phyloP scores from a whole-genome alignment of 2,888 invertebrate genomes.

The Spodoptera exigua region DNA sequence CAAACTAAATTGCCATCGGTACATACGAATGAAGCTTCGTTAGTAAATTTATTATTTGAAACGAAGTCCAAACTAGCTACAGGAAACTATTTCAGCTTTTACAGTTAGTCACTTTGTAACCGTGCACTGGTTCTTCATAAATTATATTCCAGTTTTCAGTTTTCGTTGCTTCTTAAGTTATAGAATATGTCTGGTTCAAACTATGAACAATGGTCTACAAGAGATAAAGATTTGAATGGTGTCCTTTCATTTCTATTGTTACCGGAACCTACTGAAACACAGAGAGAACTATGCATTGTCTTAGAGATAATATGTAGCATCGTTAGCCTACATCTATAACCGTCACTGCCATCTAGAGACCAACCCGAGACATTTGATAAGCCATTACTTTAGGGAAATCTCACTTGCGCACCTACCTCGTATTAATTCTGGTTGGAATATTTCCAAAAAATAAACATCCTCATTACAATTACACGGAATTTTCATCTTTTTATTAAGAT shows the following conservation, averaged over 20 bases:
- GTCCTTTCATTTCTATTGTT: no score
- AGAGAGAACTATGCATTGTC: no score
- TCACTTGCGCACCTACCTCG: no score
- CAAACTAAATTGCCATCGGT: constrained; percentile 47
- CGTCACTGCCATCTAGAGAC: no score
- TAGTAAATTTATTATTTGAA: constrained; percentile 46
- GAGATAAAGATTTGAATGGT: constrained; percentile 4
- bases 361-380: no score
- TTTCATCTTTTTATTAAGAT: constrained; percentile 8
- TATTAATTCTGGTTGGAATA: no score
- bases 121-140: constrained; percentile 6
- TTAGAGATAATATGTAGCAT: no score
- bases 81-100: constrained; percentile 30
- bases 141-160: constrained; percentile 24
- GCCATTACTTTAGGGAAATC: no score
- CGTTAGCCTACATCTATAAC: no score
- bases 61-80: constrained; percentile 24
- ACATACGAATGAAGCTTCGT: constrained; percentile 45
- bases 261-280: no score
- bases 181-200: constrained; percentile 33
- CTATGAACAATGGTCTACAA: constrained; percentile 24
- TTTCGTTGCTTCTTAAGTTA: constrained; percentile 1
- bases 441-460: no score
- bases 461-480: no score
- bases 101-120: constrained; percentile 30